Percentiles rank a stretch among this genome's conserved stretches.
These are phyloP conservation scores for Lasioglossum leucozonium DNA, from an alignment of 2,888 invertebrate species.

Conservation along the genomic window DNA sequence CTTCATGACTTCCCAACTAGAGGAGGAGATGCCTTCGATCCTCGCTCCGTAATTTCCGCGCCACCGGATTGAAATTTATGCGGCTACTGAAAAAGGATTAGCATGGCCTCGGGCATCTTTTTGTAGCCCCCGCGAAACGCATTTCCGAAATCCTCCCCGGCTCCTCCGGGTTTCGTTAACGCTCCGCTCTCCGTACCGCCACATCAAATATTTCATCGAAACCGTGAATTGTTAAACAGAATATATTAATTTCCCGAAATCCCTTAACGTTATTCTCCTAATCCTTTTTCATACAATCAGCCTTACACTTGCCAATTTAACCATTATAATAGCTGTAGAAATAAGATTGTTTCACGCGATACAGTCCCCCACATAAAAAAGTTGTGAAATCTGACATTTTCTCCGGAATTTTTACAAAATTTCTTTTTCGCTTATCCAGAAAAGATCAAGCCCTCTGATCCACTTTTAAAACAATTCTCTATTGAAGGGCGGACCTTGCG, in stretches of 20 bases:
- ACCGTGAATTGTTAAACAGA: background rate
- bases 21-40: constrained; percentile 54
- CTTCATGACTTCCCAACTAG: constrained; percentile 62
- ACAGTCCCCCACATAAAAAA: too few relatives aligned
- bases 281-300: background rate
- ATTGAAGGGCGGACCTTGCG: too few relatives aligned
- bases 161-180: background rate
- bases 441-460: too few relatives aligned
- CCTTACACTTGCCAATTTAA: background rate
- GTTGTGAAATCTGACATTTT: too few relatives aligned
- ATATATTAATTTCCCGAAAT: background rate
- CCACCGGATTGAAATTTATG: constrained; percentile 48
- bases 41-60: constrained; percentile 46
- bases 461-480: too few relatives aligned
- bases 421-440: too few relatives aligned
- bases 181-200: background rate
- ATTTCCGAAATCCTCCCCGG: constrained; percentile 1
- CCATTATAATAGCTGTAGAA: too few relatives aligned
- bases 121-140: background rate
- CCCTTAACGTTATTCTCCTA: background rate
- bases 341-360: too few relatives aligned
- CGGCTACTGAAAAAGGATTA: constrained; percentile 31
- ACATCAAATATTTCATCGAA: background rate
- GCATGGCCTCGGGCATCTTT: background rate
- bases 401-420: too few relatives aligned